Evolutionary conservation across 1,140 invertebrate species (phyloP), one percentile per base, ranked within the genome.

Genomic region (Neuroterus valhalla): DNA sequence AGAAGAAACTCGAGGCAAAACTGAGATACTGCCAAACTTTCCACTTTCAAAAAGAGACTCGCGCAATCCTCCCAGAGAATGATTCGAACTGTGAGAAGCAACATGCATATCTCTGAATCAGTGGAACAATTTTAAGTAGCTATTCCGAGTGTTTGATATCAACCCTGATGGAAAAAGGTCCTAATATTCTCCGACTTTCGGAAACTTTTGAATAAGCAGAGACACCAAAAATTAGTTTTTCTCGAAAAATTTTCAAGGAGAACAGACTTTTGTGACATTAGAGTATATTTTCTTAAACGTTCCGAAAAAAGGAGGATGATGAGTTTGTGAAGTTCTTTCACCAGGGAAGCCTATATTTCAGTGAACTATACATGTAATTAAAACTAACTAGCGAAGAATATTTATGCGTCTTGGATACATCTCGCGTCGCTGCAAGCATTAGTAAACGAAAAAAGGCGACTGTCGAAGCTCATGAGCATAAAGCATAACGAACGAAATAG

Each of bases 81-180:
- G 26, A 31, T 31, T 62, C 23, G 26, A 62, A 62, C 55, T 26
- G 62, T 76, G 44, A 76, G 55, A 80, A 78, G 66, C 66, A 72
- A 78, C 79, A 75, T 77, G 83, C 83, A 84, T 84, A 84, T 84
- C 83, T 84, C 69, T 74, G 67, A 72, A 77, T 46, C 71, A 74
- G 77, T 81, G 79, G 79, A 81, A 82, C 76, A 81, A 82, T 82
- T 84, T 82, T 82, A 75, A 46, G 76, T 79, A 78, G 72, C 68
- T 71, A 74, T 77, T 80, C 80, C 74, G 70, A 70, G 81, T 71
- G 77, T 82, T 84, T 82, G 77, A 83, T 84, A 81, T 74, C 75
- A 81, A 69, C 71, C 76, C 78, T 82, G 75, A n/a, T 62, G 31
- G 42, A 70, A 45, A 74, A 68, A 68, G 43, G 66, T 45, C 21